Evolutionary conservation across 2,888 invertebrate genomes (phyloP), one percentile per base, ranked within the genome.

Genomic region (Silvanus unidentatus): DNA sequence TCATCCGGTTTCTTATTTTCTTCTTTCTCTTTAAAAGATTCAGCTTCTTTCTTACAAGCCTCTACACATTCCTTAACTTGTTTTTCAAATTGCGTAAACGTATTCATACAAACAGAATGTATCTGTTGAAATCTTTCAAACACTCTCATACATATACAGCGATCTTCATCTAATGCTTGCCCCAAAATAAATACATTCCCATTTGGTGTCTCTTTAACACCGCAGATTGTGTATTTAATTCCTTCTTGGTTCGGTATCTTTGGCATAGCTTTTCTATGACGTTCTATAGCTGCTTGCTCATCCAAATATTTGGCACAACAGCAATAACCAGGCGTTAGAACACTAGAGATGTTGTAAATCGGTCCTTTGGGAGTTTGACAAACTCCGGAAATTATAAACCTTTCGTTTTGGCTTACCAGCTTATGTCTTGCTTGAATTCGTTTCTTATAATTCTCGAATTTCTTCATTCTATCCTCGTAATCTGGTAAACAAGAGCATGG

Each of bases 141-240:
- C 15, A 69, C 29, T 15, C 56, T 53, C 53, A 64, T 58, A 41
- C 72, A 71, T 1, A 50, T 43, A 44, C 70, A 71, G 3, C 62
- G 60, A 13, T 59, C 48, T 5, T 54, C 52, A 11, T 55, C 51
- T 30, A 59, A 45, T 1, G 64, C 61, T 13, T 59, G 54, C 2
- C 57, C 50, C 6, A 69, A 16, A 14, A 68, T 55, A 45, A 58
- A 70, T 8, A 65, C 60, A 36, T 68, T 69, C 29, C 67, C 65
- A n/a, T 62, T 53, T 0, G 59, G 57, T 15, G 61, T 60, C 41
- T 58, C 56, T 28, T 55, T 60, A 2, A 69, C 67, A n/a, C 70
- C 71, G 6, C 45, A 29, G 37, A 68, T 63, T 12, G 54, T 53
- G 46, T 64, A 69, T 45, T 65, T 63, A 27, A 58, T 54, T 32